phyloP scores from a whole-genome alignment of 2,113 vertebrate species.

The Archilochus colubris region DNA sequence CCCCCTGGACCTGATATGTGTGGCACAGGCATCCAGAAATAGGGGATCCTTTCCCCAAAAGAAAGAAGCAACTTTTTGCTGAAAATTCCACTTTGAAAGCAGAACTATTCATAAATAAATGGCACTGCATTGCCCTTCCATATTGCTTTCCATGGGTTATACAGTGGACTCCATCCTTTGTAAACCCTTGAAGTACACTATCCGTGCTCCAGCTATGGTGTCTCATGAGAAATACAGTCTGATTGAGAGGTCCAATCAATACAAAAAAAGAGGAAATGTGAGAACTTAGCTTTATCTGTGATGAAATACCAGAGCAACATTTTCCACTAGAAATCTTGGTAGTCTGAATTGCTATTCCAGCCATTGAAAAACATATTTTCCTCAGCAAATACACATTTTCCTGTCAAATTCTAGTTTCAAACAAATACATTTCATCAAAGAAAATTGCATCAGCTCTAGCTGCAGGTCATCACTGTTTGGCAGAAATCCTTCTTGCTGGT shows the following conservation, averaged over 20 bases:
- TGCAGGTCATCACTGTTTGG: neutral
- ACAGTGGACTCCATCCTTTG: neutral
- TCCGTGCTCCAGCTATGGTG: neutral
- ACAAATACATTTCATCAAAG: neutral
- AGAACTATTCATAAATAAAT: neutral
- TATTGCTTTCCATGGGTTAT: neutral
- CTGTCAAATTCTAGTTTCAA: conserved; percentile 24
- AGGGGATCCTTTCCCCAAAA: neutral
- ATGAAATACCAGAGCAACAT: neutral
- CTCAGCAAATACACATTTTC: neutral
- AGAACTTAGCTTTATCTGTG: neutral
- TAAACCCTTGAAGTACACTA: neutral
- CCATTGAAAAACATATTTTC: neutral
- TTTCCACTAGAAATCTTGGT: neutral
- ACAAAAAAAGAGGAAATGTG: neutral
- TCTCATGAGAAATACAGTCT: neutral
- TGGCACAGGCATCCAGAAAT: neutral
- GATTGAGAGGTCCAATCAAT: neutral
- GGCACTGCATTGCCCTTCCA: neutral
- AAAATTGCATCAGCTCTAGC: neutral
- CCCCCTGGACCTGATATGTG: neutral
- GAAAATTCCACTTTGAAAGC: neutral
- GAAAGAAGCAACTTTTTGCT: neutral
- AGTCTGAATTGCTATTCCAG: neutral
- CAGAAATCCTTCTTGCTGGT: neutral